Percentiles rank a stretch among this genome's conserved stretches.
These are phyloP conservation scores for Perognathus longimembris DNA, from an alignment of 2,113 vertebrate genomes.

Conservation along the genomic window DNA sequence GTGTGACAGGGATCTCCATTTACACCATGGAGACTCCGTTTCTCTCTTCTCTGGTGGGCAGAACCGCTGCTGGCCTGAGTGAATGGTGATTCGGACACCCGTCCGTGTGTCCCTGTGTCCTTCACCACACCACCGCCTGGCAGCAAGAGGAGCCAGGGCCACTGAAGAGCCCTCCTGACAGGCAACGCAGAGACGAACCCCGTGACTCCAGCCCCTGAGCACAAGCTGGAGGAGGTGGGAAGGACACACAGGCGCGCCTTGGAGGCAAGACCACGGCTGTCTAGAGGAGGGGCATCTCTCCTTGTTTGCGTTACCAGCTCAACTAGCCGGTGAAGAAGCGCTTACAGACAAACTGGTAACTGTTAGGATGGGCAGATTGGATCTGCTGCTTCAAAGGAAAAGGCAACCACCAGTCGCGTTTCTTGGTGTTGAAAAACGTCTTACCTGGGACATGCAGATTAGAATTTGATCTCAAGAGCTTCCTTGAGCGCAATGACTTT, in stretches of 20 bases:
- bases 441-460: not conserved
- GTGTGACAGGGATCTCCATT: not conserved
- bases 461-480: not conserved
- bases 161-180: not conserved
- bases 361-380: not conserved
- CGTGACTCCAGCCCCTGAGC: too few relatives aligned
- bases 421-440: not conserved
- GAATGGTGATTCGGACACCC: not conserved
- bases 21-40: not conserved
- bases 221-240: too few relatives aligned
- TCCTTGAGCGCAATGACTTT: not conserved
- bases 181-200: not conserved
- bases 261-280: too few relatives aligned
- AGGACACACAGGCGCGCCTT: too few relatives aligned
- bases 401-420: not conserved
- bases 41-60: not conserved
- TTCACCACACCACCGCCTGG: not conserved
- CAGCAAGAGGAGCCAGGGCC: not conserved
- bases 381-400: not conserved
- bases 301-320: not conserved
- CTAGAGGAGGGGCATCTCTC: not conserved
- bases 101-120: not conserved
- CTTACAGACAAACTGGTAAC: not conserved
- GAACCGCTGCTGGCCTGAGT: rapidly evolving
- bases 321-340: not conserved